Base-by-base conservation (phyloP, 2,797 vertebrate species). In the Meda fulgida region DNA sequence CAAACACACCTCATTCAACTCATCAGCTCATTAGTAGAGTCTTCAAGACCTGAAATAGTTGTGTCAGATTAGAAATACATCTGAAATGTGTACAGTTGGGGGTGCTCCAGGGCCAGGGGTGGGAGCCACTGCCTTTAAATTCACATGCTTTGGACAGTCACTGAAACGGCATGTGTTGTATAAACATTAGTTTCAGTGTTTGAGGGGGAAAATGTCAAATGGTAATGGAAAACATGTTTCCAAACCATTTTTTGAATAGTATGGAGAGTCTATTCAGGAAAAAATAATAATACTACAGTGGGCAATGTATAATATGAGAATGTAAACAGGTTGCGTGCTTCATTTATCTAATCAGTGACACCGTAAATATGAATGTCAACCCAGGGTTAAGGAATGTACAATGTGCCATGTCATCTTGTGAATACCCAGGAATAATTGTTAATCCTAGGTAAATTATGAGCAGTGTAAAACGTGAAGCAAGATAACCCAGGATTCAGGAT, bases 281-380 rank as follows among this genome's bases (percentile, higher is more conserved):
- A 58, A 63, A 1, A 0, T 0, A 26, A 2, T 5, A 0, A 6
- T 26, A 26, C 4, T 60, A 60, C n/a, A 60, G 11, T 26, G 2
- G 2, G 58, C n/a, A 60, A 60, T 60, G 5, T 60, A 60, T 60
- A 60, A 60, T 60, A 26, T 60, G 11, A 60, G 58, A 26, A 26
- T 60, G 55, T 60, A 60, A 58, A 58, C 23, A 60, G 55, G 10
- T 13, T 11, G 10, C 23, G 1, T 60, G 55, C 55, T 13, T 11
- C 23, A 9, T 60, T 60, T 60, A 60, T 60, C 23, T 26, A 11
- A 60, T 60, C 55, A n/a, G 55, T n/a, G 55, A 60, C 55, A 26
- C 23, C 10, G 11, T 10, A 60, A 60, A 26, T 60, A 26, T n/a
- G 9, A 60, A 60, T 0, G n/a, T 60, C n/a, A 26, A 60, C 55